Evolutionary conservation across 2,888 invertebrate species (phyloP).

Genomic region (Zaprionus obscuricornis): DNA sequence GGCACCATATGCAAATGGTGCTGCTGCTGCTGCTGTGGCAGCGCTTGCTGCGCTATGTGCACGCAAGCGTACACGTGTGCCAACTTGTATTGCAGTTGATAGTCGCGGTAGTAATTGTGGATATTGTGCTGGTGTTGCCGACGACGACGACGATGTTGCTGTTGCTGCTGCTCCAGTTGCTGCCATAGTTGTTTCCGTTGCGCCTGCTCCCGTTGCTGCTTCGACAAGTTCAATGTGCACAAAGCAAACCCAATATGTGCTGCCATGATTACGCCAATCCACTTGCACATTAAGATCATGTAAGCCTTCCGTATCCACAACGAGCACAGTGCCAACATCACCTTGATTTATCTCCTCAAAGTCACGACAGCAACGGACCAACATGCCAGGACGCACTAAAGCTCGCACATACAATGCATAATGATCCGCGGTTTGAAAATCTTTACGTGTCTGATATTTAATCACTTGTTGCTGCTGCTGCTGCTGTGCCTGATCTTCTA

Average conservation of each 20-base stretch:
- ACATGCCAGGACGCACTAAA: conserved; percentile 94
- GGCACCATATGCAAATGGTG: no score
- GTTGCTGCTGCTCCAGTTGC: no score
- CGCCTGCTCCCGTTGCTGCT: no score
- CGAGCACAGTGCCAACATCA: conserved; percentile 95
- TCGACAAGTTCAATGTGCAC: conserved; percentile 93
- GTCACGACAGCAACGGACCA: conserved; percentile 94
- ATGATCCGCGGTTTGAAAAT: conserved; percentile 95
- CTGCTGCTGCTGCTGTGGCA: no score
- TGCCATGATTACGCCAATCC: conserved; percentile 91
- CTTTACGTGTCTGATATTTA: conserved; percentile 86
- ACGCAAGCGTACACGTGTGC: conserved; percentile 94
- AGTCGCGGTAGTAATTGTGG: conserved; percentile 68
- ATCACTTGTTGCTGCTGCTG: neutral
- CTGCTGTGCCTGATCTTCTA: conserved; percentile 64
- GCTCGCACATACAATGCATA: conserved; percentile 96
- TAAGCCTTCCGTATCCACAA: conserved; percentile 94
- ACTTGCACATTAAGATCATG: conserved; percentile 96
- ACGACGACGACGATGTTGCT: no score
- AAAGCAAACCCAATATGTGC: conserved; percentile 93
- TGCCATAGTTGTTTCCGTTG: no score
- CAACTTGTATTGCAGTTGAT: conserved; percentile 87
- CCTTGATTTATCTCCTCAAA: conserved; percentile 95
- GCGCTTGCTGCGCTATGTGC: no score
- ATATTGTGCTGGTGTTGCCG: no score